Conservation (phyloP, 1,140 invertebrate species). For the Goniozus legneri region DNA sequence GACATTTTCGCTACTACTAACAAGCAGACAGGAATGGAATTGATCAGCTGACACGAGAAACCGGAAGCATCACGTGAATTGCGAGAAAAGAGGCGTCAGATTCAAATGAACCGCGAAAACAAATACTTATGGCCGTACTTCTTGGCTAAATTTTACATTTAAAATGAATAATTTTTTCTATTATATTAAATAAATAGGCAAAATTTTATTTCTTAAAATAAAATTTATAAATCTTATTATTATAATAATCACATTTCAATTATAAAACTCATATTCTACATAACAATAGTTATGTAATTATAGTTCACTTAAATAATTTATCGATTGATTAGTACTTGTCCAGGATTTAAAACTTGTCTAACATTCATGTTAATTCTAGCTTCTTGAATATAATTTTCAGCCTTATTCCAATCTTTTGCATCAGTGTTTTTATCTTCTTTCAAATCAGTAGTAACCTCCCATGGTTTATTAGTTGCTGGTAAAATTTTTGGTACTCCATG, state of each 20-base stretch:
- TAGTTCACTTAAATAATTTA: conserved; percentile 14
- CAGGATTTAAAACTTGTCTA: conserved; percentile 63
- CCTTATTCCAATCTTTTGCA: conserved; percentile 54
- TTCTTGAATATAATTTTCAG: conserved; percentile 57
- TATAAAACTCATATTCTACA: no score
- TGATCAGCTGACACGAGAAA: conserved; percentile 50
- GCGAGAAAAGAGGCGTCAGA: no score
- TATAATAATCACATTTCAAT: no score
- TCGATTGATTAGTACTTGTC: conserved; percentile 38
- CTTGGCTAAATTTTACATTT: no score
- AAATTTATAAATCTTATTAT: no score
- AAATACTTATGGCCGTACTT: no score
- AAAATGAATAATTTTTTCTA: no score
- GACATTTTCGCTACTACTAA: conserved; percentile 70
- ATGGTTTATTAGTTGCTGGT: conserved; percentile 43
- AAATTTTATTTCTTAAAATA: no score
- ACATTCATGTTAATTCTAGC: conserved; percentile 76
- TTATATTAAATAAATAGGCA: no score
- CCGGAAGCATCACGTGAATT: conserved; percentile 24
- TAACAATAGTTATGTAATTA: no score
- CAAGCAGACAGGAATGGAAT: conserved; percentile 42
- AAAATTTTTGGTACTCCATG: conserved; percentile 82
- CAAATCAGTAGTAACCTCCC: conserved; percentile 43
- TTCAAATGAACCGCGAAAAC: conserved; percentile 4
- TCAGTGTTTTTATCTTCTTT: conserved; percentile 21